phyloP scores from a whole-genome alignment of 1,140 invertebrate genomes.

The Lepidurus arcticus region DNA sequence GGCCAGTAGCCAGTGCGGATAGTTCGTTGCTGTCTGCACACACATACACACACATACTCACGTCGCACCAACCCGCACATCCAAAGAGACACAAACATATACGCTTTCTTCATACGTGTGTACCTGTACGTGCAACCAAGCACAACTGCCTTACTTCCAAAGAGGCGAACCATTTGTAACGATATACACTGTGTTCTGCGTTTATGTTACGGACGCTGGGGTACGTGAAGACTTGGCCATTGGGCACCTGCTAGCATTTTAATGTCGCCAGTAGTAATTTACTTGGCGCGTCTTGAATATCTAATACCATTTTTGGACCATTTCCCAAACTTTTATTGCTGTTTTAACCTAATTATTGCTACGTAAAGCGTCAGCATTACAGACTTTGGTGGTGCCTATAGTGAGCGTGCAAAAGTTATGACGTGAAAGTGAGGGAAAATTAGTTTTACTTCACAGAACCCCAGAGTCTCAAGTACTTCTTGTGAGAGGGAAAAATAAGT shows the following conservation, averaged over 20 bases:
- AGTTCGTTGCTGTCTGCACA: neutral
- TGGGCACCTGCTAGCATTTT: constrained; percentile 5
- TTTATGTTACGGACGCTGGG: no score
- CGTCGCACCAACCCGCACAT: neutral
- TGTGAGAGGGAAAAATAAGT: no score
- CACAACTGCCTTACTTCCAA: constrained; percentile 1
- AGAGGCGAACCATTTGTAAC: neutral
- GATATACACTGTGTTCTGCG: neutral
- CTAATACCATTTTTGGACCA: neutral
- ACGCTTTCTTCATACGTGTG: neutral
- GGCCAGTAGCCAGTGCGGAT: neutral
- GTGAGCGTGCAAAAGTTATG: neutral
- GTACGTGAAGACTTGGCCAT: neutral
- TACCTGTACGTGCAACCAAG: constrained; percentile 11
- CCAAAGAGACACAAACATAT: neutral
- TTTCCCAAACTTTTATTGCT: neutral
- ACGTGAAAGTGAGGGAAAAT: no score
- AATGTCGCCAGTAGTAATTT: neutral
- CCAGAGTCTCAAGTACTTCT: no score
- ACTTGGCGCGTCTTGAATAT: neutral
- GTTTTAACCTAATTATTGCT: neutral
- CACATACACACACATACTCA: neutral
- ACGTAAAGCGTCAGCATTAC: neutral
- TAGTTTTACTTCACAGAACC: no score
- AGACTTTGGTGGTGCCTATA: neutral